Conservation (phyloP, 2,888 invertebrate species). For the Brassicogethes aeneus region DNA sequence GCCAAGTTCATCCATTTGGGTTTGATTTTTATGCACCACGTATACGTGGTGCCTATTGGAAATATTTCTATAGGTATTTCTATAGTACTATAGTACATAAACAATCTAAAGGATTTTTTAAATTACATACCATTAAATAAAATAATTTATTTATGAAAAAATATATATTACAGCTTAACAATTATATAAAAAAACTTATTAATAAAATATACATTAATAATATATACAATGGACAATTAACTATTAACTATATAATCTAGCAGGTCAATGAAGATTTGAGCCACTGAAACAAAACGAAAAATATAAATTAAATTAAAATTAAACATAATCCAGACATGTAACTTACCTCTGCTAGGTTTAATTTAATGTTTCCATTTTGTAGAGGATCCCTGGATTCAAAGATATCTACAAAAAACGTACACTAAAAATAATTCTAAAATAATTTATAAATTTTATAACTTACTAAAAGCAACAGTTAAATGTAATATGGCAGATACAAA, state of each 20-base stretch:
- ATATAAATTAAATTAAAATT: constrained; percentile 7
- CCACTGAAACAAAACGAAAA: constrained; percentile 54
- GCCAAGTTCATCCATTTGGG: too few relatives aligned
- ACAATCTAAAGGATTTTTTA: too few relatives aligned
- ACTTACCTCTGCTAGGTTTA: constrained; percentile 70
- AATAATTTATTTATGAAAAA: constrained; percentile 3
- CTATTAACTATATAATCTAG: constrained; percentile 36
- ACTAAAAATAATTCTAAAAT: neutral
- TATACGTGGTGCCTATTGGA: too few relatives aligned
- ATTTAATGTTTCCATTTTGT: constrained; percentile 71
- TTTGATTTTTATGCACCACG: too few relatives aligned
- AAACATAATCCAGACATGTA: constrained; percentile 5
- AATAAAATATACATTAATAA: constrained; percentile 2
- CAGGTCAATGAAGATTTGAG: constrained; percentile 64
- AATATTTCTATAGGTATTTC: too few relatives aligned
- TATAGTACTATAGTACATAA: too few relatives aligned
- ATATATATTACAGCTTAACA: constrained; percentile 1
- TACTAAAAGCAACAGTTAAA: constrained; percentile 81
- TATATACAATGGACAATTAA: neutral
- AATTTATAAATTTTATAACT: constrained; percentile 32
- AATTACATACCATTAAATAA: too few relatives aligned
- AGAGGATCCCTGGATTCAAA: constrained; percentile 72
- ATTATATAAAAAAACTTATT: neutral
- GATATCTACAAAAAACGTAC: constrained; percentile 44
- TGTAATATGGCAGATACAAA: constrained; percentile 86